phyloP scores from a whole-genome alignment of 2,888 invertebrate genomes.

The Leptinotarsa rubiginosa region DNA sequence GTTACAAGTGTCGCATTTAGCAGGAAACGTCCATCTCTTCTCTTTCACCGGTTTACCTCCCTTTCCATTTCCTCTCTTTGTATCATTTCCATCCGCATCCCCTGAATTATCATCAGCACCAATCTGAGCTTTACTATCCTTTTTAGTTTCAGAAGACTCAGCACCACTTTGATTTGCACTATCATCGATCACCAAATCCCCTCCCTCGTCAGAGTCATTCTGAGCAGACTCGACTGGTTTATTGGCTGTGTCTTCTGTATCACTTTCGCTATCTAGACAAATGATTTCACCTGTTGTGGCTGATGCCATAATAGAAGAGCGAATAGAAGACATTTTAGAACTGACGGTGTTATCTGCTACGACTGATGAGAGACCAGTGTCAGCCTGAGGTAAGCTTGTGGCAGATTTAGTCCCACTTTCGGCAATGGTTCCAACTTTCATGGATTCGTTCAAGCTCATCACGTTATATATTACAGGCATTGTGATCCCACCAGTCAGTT shows the following conservation, averaged over 20 bases:
- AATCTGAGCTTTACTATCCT: background rate
- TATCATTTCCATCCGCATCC: background rate
- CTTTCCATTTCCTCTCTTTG: background rate
- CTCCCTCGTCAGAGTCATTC: constrained; percentile 31
- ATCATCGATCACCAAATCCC: constrained; percentile 41
- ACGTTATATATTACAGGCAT: constrained; percentile 22
- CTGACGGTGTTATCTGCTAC: background rate
- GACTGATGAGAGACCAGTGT: background rate
- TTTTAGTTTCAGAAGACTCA: constrained; percentile 8
- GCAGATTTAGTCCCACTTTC: background rate
- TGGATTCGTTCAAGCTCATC: constrained; percentile 14
- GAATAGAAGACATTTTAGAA: background rate
- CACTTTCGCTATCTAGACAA: constrained; percentile 15
- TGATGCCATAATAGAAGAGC: background rate
- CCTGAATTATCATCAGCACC: background rate
- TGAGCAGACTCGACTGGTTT: constrained; percentile 11
- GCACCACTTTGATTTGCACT: constrained; percentile 14
- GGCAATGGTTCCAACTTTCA: background rate
- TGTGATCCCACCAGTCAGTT: background rate
- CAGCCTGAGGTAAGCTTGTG: background rate
- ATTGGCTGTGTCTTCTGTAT: background rate
- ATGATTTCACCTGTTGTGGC: background rate
- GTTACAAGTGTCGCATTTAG: constrained; percentile 27
- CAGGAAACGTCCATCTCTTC: background rate
- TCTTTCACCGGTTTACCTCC: background rate